A percentile compares a stretch with the other conserved stretches of the same genome.
Conservation (phyloP, 2,888 invertebrate species). For the Eumacrocentrus americanus region DNA sequence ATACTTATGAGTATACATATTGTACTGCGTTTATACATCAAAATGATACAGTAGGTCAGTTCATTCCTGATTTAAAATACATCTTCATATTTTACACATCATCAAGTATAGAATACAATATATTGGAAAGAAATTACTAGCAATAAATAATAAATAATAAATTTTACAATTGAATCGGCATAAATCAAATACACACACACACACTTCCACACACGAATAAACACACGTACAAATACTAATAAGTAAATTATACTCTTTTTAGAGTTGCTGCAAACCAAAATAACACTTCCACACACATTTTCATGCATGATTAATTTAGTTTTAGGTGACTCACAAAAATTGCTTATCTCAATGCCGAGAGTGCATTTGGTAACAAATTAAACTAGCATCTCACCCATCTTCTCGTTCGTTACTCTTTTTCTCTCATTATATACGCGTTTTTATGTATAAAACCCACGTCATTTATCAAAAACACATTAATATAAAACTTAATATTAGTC, state of each 20-base stretch:
- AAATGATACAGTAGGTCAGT: background rate
- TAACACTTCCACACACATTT: background rate
- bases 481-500: constrained; percentile 1
- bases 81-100: constrained; percentile 5
- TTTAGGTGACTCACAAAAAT: background rate
- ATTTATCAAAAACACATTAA: background rate
- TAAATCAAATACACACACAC: constrained; percentile 31
- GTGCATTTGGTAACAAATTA: constrained; percentile 54
- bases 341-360: constrained; percentile 39
- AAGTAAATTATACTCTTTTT: background rate
- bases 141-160: constrained; percentile 24
- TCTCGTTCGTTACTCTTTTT: constrained; percentile 10
- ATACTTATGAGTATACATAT: too few relatives aligned
- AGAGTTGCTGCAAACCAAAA: too few relatives aligned
- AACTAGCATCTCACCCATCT: constrained; percentile 51
- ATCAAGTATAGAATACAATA: constrained; percentile 4
- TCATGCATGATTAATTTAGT: background rate
- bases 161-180: constrained; percentile 41
- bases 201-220: background rate
- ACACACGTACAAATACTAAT: background rate
- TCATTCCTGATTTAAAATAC: background rate
- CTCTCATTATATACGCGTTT: constrained; percentile 3
- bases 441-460: background rate
- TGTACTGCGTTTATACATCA: too few relatives aligned
- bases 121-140: constrained; percentile 15